Evolutionary conservation across 2,888 invertebrate species (phyloP).

Genomic region (Ischnus inquisitorius): DNA sequence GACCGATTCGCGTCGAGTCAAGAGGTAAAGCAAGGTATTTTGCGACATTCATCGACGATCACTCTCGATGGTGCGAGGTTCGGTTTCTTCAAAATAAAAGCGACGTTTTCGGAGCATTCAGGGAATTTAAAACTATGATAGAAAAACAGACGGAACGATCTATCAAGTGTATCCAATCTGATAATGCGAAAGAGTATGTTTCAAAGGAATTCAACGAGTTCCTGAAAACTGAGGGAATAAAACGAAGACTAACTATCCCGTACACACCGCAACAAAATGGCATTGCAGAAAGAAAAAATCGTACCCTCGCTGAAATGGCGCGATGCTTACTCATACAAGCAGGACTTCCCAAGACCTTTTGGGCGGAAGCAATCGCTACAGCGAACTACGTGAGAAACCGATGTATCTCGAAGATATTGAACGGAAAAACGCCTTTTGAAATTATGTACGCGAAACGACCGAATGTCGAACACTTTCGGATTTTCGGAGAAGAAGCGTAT

Average conservation of each 20-base stretch:
- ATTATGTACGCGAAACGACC: neutral
- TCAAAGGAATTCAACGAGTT: slow-evolving; percentile 30
- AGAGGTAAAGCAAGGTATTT: slow-evolving; percentile 40
- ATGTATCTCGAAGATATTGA: slow-evolving; percentile 1
- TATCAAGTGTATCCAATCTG: slow-evolving; percentile 39
- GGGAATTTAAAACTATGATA: slow-evolving; percentile 43
- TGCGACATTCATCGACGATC: slow-evolving; percentile 69
- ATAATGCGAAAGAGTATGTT: slow-evolving; percentile 39
- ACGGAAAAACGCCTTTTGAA: slow-evolving; percentile 27
- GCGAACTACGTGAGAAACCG: slow-evolving; percentile 44
- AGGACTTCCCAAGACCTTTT: slow-evolving; percentile 23
- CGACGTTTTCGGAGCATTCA: slow-evolving; percentile 26
- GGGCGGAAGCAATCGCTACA: slow-evolving; percentile 44
- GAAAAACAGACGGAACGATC: slow-evolving; percentile 65
- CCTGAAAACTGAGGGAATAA: slow-evolving; percentile 27
- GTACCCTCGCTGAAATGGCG: slow-evolving; percentile 45
- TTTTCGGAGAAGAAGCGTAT: slow-evolving; percentile 33
- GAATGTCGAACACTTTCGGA: slow-evolving; percentile 17
- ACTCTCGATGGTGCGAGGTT: slow-evolving; percentile 66
- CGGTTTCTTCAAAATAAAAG: slow-evolving; percentile 44
- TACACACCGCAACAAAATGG: slow-evolving; percentile 51
- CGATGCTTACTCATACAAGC: slow-evolving; percentile 40
- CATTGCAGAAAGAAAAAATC: slow-evolving; percentile 39
- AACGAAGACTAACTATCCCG: slow-evolving; percentile 16
- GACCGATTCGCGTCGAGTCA: slow-evolving; percentile 27